A percentile compares a stretch with the other conserved stretches of the same genome.
phyloP scores from a whole-genome alignment of 2,888 invertebrate species.

The Archips crataeganus region DNA sequence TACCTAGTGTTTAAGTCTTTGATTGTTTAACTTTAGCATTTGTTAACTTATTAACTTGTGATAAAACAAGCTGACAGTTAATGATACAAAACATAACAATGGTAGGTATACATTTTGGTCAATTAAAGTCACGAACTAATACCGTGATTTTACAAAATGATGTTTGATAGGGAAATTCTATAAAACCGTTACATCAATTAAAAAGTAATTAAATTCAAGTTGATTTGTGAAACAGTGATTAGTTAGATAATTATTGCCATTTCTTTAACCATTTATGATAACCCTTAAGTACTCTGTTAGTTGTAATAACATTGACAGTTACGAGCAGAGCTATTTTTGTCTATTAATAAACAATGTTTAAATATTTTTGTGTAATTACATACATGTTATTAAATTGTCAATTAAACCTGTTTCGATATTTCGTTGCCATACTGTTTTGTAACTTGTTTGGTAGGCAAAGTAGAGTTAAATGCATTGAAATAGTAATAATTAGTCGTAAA shows the following conservation, averaged over 20 bases:
- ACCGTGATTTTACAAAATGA: background rate
- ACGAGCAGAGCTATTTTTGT: slow-evolving; percentile 25
- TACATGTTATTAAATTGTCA: too few species aligned
- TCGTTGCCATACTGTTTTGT: background rate
- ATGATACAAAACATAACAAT: background rate
- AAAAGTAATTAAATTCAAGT: slow-evolving; percentile 20
- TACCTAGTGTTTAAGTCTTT: too few species aligned
- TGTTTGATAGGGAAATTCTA: slow-evolving; percentile 13
- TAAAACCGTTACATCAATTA: slow-evolving; percentile 27
- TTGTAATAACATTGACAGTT: slow-evolving; percentile 25
- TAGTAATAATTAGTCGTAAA: background rate
- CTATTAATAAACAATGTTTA: slow-evolving; percentile 23
- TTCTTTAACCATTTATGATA: slow-evolving; percentile 35
- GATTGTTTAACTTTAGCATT: too few species aligned
- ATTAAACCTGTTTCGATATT: slow-evolving; percentile 8
- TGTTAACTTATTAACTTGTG: too few species aligned
- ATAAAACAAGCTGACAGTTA: too few species aligned
- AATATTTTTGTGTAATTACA: slow-evolving; percentile 21
- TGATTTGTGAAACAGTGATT: slow-evolving; percentile 23
- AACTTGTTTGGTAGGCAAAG: background rate
- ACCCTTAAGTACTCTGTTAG: slow-evolving; percentile 38
- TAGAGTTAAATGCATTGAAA: background rate
- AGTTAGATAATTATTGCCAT: slow-evolving; percentile 39
- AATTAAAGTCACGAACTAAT: background rate
- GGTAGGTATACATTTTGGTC: too few species aligned